Evolutionary conservation across 2,797 vertebrate species (phyloP), one percentile per base, ranked within the genome.

Genomic region (Parauchenoglanis punctatus): DNA sequence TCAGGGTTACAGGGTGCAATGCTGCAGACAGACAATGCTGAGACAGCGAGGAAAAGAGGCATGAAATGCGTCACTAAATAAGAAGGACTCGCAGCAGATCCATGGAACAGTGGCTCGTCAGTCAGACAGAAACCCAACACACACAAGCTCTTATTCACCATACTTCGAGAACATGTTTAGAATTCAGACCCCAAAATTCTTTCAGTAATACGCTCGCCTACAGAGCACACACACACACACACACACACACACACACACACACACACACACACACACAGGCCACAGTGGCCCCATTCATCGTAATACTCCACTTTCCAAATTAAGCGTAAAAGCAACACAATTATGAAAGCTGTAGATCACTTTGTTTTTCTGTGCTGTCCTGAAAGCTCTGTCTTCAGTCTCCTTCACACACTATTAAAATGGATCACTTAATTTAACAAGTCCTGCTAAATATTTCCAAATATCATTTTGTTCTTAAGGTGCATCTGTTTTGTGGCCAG

Each of bases 31-130:
- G 87, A 90, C 61, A 73, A 85, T 81, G 28, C 23, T 18, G 58
- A 59, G 40, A 65, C 25, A 81, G 86, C 23, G 52, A 86, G 76
- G 35, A 72, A 87, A 76, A 84, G 44, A 75, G 83, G 84, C 35
- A 85, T 89, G 88, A 90, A 2, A 91, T 90, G 88, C 72, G 83
- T 86, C 87, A 87, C 35, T 87, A 91, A 90, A 90, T 89, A n/a
- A 89, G 89, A 61, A 89, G 85, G 81, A 76, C 63, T 86, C 78
- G n/a, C 85, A 86, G 87, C 78, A 52, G 88, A 90, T 85, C 63
- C 76, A 87, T 58, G 78, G 86, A 86, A 90, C 86, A 88, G 83
- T 90, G 85, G 87, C 87, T 90, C 85, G 78, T 68, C 85, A 87
- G 63, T 81, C 63, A 54, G 58, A 81, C 86, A 80, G 77, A 83